phyloP scores from a whole-genome alignment of 2,888 invertebrate species.

The Bombylius major region DNA sequence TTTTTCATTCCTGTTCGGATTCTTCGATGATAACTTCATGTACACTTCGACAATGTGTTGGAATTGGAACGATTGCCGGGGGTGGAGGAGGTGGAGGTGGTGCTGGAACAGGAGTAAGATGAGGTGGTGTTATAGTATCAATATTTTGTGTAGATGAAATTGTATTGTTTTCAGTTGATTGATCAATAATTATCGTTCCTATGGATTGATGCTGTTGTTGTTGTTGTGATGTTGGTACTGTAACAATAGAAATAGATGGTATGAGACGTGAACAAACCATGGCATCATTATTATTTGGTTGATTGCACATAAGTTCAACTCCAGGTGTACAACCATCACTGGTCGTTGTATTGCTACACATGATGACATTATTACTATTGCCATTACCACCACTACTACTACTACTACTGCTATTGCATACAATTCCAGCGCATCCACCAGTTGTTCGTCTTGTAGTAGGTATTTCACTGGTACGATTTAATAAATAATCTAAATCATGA shows the following conservation, averaged over 20 bases:
- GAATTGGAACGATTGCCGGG: slow-evolving; percentile 6
- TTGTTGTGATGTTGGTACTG: background rate
- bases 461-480: slow-evolving; percentile 44
- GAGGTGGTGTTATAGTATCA: background rate
- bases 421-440: background rate
- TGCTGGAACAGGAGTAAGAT: background rate
- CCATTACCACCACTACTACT: background rate
- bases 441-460: background rate
- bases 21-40: slow-evolving; percentile 25
- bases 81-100: slow-evolving; percentile 5
- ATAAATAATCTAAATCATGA: slow-evolving; percentile 67
- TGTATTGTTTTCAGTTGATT: background rate
- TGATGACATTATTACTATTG: background rate
- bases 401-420: background rate
- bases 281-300: background rate
- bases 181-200: background rate
- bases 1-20: slow-evolving; percentile 20
- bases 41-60: slow-evolving; percentile 16
- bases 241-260: background rate
- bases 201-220: background rate
- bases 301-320: background rate
- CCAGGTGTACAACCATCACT: background rate
- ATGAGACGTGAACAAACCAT: background rate
- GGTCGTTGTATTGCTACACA: background rate
- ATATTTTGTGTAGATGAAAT: background rate